Conservation (phyloP, 2,113 vertebrate genomes). For the Ornithorhynchus anatinus region DNA sequence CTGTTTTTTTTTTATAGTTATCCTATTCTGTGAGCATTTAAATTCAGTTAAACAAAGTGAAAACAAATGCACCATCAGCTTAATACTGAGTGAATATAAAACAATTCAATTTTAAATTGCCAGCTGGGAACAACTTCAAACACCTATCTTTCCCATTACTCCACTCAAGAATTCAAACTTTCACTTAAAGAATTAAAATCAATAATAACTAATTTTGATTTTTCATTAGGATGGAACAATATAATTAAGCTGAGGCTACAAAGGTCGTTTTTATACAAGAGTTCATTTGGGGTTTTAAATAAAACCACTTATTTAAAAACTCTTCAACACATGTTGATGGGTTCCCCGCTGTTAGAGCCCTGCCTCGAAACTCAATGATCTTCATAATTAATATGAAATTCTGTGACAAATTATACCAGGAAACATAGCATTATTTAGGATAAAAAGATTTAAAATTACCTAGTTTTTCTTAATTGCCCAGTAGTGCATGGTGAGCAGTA, state of each 20-base stretch:
- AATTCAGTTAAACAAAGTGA: conserved; percentile 25
- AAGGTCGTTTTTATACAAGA: conserved; percentile 54
- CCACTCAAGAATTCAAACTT: conserved; percentile 40
- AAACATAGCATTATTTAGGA: conserved; percentile 36
- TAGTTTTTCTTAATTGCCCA: not conserved
- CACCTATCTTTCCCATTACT: not conserved
- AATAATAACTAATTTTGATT: conserved; percentile 37
- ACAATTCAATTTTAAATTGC: conserved; percentile 38
- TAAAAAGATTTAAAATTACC: conserved; percentile 27
- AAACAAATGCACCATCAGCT: not conserved
- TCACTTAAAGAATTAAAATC: conserved; percentile 39
- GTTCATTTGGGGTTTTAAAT: conserved; percentile 46
- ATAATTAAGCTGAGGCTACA: conserved; percentile 16
- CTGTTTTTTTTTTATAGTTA: conserved; percentile 10
- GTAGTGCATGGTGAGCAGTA: fast-evolving
- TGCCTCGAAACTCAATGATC: conserved; percentile 50
- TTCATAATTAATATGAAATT: conserved; percentile 36
- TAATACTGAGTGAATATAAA: conserved; percentile 35
- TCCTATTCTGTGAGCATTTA: conserved; percentile 21
- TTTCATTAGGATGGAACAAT: conserved; percentile 39
- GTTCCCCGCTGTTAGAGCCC: conserved; percentile 26
- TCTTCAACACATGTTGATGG: conserved; percentile 45
- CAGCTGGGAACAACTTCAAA: conserved; percentile 34
- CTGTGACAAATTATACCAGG: conserved; percentile 29
- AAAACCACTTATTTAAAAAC: conserved; percentile 50